Percentiles rank a stretch among this genome's conserved stretches.
phyloP scores from a whole-genome alignment of 2,888 invertebrate species.

The Chloroclysta siterata region DNA sequence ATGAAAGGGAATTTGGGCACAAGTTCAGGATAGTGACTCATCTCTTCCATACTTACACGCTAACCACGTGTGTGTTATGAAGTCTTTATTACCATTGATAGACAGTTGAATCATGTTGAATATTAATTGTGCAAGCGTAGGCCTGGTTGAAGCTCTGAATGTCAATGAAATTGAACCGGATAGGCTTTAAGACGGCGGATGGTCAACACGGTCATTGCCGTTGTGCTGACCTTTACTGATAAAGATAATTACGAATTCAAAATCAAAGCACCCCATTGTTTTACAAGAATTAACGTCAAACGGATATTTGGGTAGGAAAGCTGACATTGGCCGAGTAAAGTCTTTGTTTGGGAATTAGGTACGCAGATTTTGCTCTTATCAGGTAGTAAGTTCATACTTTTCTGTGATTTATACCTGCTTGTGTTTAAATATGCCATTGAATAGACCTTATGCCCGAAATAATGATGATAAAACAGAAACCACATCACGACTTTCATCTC shows the following conservation, averaged over 20 bases:
- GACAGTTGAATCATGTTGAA: conserved; percentile 18
- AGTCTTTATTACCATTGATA: conserved; percentile 13
- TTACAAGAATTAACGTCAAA: conserved; percentile 48
- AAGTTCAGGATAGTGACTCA: too few relatives aligned
- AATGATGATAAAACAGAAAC: too few relatives aligned
- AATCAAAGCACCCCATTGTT: conserved; percentile 58
- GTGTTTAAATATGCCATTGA: too few relatives aligned
- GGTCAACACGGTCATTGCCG: conserved; percentile 53
- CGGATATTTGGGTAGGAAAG: conserved; percentile 20
- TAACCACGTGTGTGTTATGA: conserved; percentile 8
- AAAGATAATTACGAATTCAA: conserved; percentile 42
- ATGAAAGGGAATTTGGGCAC: background rate
- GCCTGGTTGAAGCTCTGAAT: conserved; percentile 29
- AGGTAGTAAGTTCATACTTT: background rate
- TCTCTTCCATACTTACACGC: background rate
- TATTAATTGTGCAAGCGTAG: conserved; percentile 12
- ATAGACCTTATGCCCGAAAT: too few relatives aligned
- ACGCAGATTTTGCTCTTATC: background rate
- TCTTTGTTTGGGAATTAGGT: background rate
- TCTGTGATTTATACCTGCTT: background rate
- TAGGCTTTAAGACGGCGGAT: conserved; percentile 38
- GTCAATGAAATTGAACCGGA: conserved; percentile 49
- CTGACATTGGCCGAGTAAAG: conserved; percentile 39
- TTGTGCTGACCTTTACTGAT: conserved; percentile 33
- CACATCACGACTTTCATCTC: too few relatives aligned